Percentiles rank a stretch among this genome's conserved stretches.
Evolutionary conservation across 2,113 vertebrate genomes (phyloP).

Genomic region (Misgurnus mizolepis): DNA sequence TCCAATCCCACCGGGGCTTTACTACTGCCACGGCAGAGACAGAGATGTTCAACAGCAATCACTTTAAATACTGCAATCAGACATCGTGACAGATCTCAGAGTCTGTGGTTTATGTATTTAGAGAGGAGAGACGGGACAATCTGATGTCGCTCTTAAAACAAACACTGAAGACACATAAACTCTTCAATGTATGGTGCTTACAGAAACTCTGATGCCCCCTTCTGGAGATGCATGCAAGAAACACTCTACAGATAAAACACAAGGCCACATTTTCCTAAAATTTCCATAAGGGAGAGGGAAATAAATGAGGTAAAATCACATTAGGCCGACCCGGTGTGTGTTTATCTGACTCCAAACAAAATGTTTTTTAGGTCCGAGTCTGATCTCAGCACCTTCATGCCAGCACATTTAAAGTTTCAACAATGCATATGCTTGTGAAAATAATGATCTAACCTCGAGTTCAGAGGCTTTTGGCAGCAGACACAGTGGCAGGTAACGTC

Average conservation of each 20-base stretch:
- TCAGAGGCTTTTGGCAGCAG: conserved; percentile 25
- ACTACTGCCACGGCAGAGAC: conserved; percentile 21
- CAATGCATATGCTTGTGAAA: conserved; percentile 38
- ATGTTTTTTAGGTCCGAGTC: not conserved
- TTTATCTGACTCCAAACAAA: conserved; percentile 12
- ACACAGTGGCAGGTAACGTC: conserved; percentile 25
- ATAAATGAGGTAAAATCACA: no score
- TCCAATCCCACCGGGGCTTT: conserved; percentile 39
- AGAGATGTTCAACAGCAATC: conserved; percentile 44
- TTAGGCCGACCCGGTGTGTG: no score
- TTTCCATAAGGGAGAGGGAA: no score
- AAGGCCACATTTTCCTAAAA: no score
- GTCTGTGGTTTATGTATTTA: conserved; percentile 38
- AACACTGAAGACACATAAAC: not conserved
- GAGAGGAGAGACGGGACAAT: conserved; percentile 40
- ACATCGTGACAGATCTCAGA: not conserved
- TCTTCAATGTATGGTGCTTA: conserved; percentile 30
- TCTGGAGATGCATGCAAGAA: not conserved
- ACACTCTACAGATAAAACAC: no score
- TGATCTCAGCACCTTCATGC: not conserved
- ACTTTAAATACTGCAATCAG: conserved; percentile 43
- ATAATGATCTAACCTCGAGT: conserved; percentile 40
- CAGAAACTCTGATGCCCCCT: conserved; percentile 36
- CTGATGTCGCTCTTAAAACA: conserved; percentile 5
- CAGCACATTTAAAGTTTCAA: conserved; percentile 33